Conservation (phyloP, 1,140 invertebrate species). For the Hermetia illucens region DNA sequence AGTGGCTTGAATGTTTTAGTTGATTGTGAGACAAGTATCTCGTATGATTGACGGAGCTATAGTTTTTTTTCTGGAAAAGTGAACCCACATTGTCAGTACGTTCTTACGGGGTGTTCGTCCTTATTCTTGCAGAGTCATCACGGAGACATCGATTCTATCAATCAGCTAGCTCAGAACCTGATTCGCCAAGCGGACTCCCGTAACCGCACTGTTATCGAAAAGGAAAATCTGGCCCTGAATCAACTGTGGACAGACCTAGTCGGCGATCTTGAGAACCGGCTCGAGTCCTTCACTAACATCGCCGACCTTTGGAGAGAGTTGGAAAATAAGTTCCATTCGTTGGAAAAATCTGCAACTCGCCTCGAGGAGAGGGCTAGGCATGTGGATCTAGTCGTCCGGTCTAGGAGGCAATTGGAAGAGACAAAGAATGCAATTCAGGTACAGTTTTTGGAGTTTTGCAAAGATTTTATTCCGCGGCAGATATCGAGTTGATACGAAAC, state of each 20-base stretch:
- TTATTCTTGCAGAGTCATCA: slow-evolving; percentile 27
- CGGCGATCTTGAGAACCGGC: slow-evolving; percentile 46
- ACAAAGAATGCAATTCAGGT: slow-evolving; percentile 55
- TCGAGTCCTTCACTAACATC: slow-evolving; percentile 45
- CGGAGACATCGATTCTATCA: slow-evolving; percentile 31
- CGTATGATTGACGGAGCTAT: no score
- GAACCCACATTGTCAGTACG: no score
- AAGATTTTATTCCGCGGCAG: no score
- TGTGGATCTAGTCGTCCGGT: slow-evolving; percentile 55
- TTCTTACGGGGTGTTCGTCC: no score
- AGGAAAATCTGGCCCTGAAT: slow-evolving; percentile 45
- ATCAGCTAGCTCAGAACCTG: slow-evolving; percentile 49
- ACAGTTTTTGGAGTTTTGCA: no score
- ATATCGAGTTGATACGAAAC: no score
- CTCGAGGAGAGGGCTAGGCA: slow-evolving; percentile 58
- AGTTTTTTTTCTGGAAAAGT: no score
- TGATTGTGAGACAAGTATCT: no score
- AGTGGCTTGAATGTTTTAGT: no score
- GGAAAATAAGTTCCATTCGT: slow-evolving; percentile 48
- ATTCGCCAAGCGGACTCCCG: slow-evolving; percentile 43
- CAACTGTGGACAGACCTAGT: slow-evolving; percentile 62
- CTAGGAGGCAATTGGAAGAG: slow-evolving; percentile 53
- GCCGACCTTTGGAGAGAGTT: slow-evolving; percentile 66
- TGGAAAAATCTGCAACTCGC: slow-evolving; percentile 42
- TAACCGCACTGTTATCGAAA: slow-evolving; percentile 45